These are phyloP conservation scores for Coelopa frigida DNA, from an alignment of 1,140 invertebrate species.

Conservation along the genomic window DNA sequence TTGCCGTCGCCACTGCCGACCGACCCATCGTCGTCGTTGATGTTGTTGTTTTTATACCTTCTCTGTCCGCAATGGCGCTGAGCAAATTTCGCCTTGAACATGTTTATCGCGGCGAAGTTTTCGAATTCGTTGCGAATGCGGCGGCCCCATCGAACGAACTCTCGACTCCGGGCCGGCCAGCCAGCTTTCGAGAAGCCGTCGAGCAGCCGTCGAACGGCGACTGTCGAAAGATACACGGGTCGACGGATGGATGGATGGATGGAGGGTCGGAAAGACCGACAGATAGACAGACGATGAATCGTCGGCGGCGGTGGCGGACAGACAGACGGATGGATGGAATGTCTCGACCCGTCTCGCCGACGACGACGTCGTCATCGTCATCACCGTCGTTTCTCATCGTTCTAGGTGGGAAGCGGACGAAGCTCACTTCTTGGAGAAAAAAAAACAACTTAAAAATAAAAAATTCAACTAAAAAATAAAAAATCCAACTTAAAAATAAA, in stretches of 20 bases:
- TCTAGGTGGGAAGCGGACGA: not conserved
- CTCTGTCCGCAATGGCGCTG: too few species aligned
- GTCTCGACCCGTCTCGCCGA: not conserved
- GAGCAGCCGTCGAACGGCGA: not conserved
- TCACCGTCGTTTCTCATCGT: constrained; percentile 1
- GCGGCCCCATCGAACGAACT: not conserved
- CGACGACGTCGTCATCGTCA: not conserved
- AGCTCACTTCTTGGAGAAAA: too few species aligned
- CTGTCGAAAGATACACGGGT: not conserved
- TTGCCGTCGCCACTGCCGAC: too few species aligned
- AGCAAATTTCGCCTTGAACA: too few species aligned
- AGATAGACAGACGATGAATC: not conserved
- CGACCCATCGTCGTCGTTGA: too few species aligned
- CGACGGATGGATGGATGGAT: constrained; percentile 6
- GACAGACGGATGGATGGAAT: constrained; percentile 3
- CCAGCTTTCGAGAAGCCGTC: not conserved
- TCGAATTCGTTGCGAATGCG: too few species aligned
- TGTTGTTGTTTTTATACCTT: too few species aligned
- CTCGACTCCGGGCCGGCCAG: not conserved
- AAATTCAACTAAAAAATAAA: not conserved
- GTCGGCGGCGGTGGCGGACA: too few species aligned
- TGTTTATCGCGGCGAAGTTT: too few species aligned
- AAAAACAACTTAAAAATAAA: constrained; percentile 4
- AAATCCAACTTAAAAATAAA: constrained; percentile 4
- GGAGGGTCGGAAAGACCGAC: not conserved